Evolutionary conservation across 2,113 vertebrate genomes (phyloP), one percentile per base, ranked within the genome.

Genomic region (Agelaius phoeniceus): DNA sequence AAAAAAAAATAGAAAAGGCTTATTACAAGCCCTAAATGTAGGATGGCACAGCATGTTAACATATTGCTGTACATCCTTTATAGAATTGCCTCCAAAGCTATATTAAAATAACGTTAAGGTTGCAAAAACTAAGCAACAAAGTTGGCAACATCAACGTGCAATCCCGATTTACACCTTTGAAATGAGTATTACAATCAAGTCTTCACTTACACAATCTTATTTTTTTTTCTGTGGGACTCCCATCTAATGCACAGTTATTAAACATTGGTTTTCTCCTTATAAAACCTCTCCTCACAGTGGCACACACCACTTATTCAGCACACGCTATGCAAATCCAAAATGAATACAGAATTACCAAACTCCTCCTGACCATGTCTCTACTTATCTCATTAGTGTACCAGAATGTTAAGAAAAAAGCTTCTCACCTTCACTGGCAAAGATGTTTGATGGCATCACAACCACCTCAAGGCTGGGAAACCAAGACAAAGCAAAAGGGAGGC

Each of bases 1-100:
- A 77, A 62, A 77, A 77, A 62, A 62, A 69, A n/a, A 62, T 54
- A 84, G 46, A 72, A 59, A 77, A 86, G 9, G 74, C 76, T 96
- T 94, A 95, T 96, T 96, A 96, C 90, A 93, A 95, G 86, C 55
- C 92, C 83, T 81, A 96, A 95, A 94, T 93, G 96, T 94, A 79
- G 96, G 94, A 97, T 92, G 74, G 96, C 96, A 97, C 92, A 95
- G 92, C 88, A 96, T 90, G 95, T 63, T 93, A 96, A 96, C 93
- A 97, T 97, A 97, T 93, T 96, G 96, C 83, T 72, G 80, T 78
- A 92, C 92, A 97, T 96, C 94, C 96, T 95, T 94, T 89, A 93
- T 3, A 88, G 96, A 96, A 96, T 5, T 76, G 78, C 77, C 91
- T 95, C 95, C 94, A 96, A 96, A 95, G 43, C 94, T 96, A 87